Evolutionary conservation across 2,113 vertebrate genomes (phyloP), one percentile per base, ranked within the genome.

Genomic region (Podarcis cretensis): DNA sequence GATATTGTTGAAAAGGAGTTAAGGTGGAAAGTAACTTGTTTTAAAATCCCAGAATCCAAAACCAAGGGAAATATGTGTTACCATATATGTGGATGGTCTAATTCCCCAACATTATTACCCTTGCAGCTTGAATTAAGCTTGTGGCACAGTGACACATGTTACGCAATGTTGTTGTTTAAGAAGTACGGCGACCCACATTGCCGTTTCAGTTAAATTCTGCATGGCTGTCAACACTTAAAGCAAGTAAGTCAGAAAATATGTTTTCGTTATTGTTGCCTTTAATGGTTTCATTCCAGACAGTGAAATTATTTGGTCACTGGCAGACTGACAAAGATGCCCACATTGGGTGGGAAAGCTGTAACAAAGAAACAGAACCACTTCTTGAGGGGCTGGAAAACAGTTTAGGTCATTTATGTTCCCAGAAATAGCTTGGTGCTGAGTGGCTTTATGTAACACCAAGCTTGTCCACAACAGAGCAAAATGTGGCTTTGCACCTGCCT

Each of bases 91-190:
- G 48, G 59, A 23, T 20, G 65, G 32, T 25, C 88, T 85, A 91
- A 93, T 66, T 30, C 5, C 81, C 35, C 35, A 3, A 40, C 86
- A 89, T 57, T 54, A 48, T 35, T 89, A 40, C 32, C 40, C 73
- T 76, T 9, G 21, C 73, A 82, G 59, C 30, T 8, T 3, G 54
- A 94, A 87, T 84, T 81, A 92, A 92, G 81, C 16, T 30, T 12
- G 0, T 85, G 91, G n/a, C 71, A 75, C 69, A 63, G 37, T 30
- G 59, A 20, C 5, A 25, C 69, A 32, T 1, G 3, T 18, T 68
- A 48, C 75, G 8, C 85, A 74, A 65, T 85, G 6, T 2, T 87
- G 84, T 90, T 83, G 86, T 93, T 54, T 54, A 21, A 83, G 84
- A 93, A 85, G 48, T 63, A 2, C 30, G 35, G 16, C 87, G 80